Evolutionary conservation across 2,888 invertebrate species (phyloP).

Genomic region (Therioaphis trifolii): DNA sequence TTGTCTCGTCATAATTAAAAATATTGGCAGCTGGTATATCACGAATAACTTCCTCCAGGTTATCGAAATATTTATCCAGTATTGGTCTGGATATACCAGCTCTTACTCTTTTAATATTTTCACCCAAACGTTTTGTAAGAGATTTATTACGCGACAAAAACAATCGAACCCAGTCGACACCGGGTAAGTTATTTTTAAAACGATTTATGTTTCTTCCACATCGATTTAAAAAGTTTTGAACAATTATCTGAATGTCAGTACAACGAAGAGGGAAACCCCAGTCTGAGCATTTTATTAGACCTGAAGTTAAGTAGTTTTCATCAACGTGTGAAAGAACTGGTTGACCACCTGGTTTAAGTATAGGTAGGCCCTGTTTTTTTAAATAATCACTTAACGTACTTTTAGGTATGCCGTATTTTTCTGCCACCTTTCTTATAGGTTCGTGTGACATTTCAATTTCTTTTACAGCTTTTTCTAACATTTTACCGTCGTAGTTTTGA

Average conservation of each 20-base stretch:
- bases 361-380: background rate
- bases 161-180: slow-evolving; percentile 25
- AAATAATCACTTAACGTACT: background rate
- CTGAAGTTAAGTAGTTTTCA: background rate
- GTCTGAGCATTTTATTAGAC: slow-evolving; percentile 23
- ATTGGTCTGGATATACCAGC: slow-evolving; percentile 6
- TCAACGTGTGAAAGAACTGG: slow-evolving; percentile 20
- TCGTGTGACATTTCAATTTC: background rate
- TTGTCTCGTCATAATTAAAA: slow-evolving; percentile 38
- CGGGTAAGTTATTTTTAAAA: slow-evolving; percentile 35
- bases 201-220: background rate
- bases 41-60: slow-evolving; percentile 6
- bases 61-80: slow-evolving; percentile 11
- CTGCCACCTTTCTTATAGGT: background rate
- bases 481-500: background rate
- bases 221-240: slow-evolving; percentile 31
- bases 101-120: slow-evolving; percentile 32
- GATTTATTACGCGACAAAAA: slow-evolving; percentile 24
- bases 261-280: slow-evolving; percentile 21
- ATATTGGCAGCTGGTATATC: slow-evolving; percentile 31
- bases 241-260: slow-evolving; percentile 13
- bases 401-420: background rate
- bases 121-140: slow-evolving; percentile 1
- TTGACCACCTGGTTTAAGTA: slow-evolving; percentile 11
- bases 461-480: background rate